Percentiles rank a stretch among this genome's conserved stretches.
phyloP scores from a whole-genome alignment of 2,888 invertebrate genomes.

The Microctonus hyperodae region DNA sequence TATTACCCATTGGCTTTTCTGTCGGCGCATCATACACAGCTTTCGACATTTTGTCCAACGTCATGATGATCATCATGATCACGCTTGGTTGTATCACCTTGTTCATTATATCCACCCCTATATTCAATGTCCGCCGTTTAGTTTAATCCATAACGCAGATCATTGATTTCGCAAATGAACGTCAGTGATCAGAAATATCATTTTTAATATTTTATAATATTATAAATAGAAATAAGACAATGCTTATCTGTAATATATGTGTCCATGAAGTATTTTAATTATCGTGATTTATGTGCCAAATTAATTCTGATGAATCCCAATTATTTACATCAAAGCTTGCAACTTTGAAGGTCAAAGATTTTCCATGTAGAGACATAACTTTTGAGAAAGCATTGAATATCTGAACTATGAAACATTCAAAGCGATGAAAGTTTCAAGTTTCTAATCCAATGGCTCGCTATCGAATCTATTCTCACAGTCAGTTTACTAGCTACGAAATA shows the following conservation, averaged over 20 bases:
- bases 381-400: slow-evolving; percentile 10
- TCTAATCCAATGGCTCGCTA: slow-evolving; percentile 21
- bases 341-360: slow-evolving; percentile 17
- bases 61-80: slow-evolving; percentile 39
- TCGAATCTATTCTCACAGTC: slow-evolving; percentile 20
- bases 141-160: slow-evolving; percentile 32
- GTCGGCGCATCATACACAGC: slow-evolving; percentile 27
- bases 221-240: background rate
- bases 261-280: slow-evolving; percentile 8
- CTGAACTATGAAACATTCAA: slow-evolving; percentile 18
- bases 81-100: slow-evolving; percentile 40
- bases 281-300: slow-evolving; percentile 12
- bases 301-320: slow-evolving; percentile 22
- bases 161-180: slow-evolving; percentile 35
- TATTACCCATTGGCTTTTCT: slow-evolving; percentile 30
- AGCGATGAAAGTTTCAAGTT: slow-evolving; percentile 7
- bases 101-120: slow-evolving; percentile 37
- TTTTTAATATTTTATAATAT: background rate
- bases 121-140: slow-evolving; percentile 30
- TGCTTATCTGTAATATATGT: background rate
- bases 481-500: slow-evolving; percentile 12
- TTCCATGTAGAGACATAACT: slow-evolving; percentile 17
- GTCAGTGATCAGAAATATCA: slow-evolving; percentile 15
- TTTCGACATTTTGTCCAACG: slow-evolving; percentile 32
- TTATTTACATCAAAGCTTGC: slow-evolving; percentile 21